Conservation (phyloP, 2,797 vertebrate species). For the Acrossocheilus fasciatus region DNA sequence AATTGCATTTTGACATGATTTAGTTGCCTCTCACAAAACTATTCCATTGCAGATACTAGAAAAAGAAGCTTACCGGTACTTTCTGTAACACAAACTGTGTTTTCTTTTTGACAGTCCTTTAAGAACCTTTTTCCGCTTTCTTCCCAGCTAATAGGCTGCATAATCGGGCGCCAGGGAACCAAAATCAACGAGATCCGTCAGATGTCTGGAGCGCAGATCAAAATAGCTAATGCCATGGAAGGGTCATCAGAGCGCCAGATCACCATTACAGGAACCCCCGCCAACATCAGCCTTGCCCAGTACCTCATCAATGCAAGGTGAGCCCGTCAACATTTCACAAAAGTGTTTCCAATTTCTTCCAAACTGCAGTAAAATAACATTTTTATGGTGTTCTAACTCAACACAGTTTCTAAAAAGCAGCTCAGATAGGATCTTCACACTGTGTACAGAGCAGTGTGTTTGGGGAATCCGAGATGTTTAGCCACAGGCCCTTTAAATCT, state of each 20-base stretch:
- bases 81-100: slow-evolving; percentile 46
- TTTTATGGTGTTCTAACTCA: slow-evolving; percentile 28
- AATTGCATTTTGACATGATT: neutral
- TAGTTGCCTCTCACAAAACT: neutral
- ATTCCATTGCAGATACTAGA: neutral
- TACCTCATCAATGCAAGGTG: slow-evolving; percentile 99
- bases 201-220: slow-evolving; percentile 99
- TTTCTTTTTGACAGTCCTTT: slow-evolving; percentile 51
- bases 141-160: slow-evolving; percentile 97
- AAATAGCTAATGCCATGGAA: slow-evolving; percentile 96
- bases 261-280: slow-evolving; percentile 97
- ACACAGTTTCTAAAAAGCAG: slow-evolving; percentile 12
- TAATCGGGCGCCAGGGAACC: slow-evolving; percentile 98
- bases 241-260: slow-evolving; percentile 97
- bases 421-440: slow-evolving; percentile 1
- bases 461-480: slow-evolving; percentile 13
- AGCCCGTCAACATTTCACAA: slow-evolving; percentile 52
- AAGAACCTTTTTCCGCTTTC: slow-evolving; percentile 67
- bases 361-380: slow-evolving; percentile 24
- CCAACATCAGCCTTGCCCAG: slow-evolving; percentile 98
- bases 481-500: slow-evolving; percentile 47
- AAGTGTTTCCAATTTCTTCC: neutral
- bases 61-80: neutral
- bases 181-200: slow-evolving; percentile 99
- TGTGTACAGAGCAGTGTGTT: slow-evolving; percentile 4